Base-by-base conservation (phyloP, 2,797 vertebrate genomes). In the Gymnocypris eckloni region DNA sequence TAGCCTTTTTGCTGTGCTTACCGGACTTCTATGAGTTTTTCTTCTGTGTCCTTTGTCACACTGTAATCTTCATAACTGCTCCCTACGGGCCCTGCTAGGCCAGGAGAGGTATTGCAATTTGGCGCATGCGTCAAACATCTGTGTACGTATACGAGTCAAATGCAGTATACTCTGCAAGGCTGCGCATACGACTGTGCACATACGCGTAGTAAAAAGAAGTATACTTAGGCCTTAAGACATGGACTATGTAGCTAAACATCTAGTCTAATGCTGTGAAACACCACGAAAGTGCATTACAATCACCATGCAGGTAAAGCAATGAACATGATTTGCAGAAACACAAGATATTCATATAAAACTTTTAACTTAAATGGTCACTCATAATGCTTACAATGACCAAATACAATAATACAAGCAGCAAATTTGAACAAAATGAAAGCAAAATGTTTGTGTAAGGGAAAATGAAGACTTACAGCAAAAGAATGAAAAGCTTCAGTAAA, bases 401-500 rank as follows among this genome's bases (percentile, higher is more conserved):
- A 56, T 43, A 45, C 9, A 79, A 78, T 82, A 20, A 79, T 48
- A 85, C 83, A 84, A 90, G 82, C 93, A 90, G 87, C 80, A 92
- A 88, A 90, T 90, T 83, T 75, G 88, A 88, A 92, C 92, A 83
- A 93, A 93, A 93, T 92, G 86, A 92, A 94, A 86, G 79, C 90
- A 94, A 95, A 96, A 93, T 91, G 54, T 80, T 77, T 85, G 84
- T 72, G 16, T 37, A 91, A 93, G 91, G 93, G 90, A 92, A 92
- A 95, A 94, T 93, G 82, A 95, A 94, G 93, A 96, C 96, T 96
- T 96, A 96, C 96, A 96, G 95, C 80, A 95, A 96, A 96, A 96
- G 96, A 96, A 96, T 95, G 96, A 96, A 96, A 96, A 95, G 96
- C 95, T 92, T 96, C 96, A 93, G 93, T 95, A 96, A 96, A 96